Evolutionary conservation across 2,113 vertebrate species (phyloP).

Genomic region (Egretta garzetta): DNA sequence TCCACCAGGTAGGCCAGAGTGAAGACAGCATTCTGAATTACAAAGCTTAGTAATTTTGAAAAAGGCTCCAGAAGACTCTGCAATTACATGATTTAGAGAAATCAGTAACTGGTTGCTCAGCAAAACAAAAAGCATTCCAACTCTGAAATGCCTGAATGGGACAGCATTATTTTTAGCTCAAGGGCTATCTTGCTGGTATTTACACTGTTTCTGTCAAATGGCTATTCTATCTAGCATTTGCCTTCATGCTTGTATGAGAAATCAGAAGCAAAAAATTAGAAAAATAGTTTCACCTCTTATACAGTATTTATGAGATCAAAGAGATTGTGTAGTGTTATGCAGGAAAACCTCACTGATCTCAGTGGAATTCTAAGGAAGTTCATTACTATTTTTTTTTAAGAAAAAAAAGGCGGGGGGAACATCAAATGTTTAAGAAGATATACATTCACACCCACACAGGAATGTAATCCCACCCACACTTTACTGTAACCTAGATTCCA

Average conservation of each 20-base stretch:
- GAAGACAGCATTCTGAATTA: slow-evolving; percentile 96
- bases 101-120: slow-evolving; percentile 14
- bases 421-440: slow-evolving; percentile 27
- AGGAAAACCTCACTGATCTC: not conserved
- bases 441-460: not conserved
- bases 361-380: not conserved
- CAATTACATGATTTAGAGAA: slow-evolving; percentile 31
- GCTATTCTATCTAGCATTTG: not conserved
- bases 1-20: slow-evolving; percentile 95
- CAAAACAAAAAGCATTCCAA: slow-evolving; percentile 21
- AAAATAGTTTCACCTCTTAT: not conserved
- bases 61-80: slow-evolving; percentile 98
- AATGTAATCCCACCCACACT: slow-evolving; percentile 20
- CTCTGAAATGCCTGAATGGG: not conserved
- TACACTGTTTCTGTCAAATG: not conserved
- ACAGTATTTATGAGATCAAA: not conserved
- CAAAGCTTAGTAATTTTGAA: slow-evolving; percentile 96
- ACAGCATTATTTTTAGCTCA: slow-evolving; percentile 26
- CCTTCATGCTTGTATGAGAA: not conserved
- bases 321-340: not conserved
- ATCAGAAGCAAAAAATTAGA: not conserved
- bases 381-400: not conserved
- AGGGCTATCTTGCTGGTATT: not conserved
- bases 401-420: not conserved
- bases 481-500: slow-evolving; percentile 52